phyloP scores from a whole-genome alignment of 1,140 invertebrate species.

The Scylla paramamosain region DNA sequence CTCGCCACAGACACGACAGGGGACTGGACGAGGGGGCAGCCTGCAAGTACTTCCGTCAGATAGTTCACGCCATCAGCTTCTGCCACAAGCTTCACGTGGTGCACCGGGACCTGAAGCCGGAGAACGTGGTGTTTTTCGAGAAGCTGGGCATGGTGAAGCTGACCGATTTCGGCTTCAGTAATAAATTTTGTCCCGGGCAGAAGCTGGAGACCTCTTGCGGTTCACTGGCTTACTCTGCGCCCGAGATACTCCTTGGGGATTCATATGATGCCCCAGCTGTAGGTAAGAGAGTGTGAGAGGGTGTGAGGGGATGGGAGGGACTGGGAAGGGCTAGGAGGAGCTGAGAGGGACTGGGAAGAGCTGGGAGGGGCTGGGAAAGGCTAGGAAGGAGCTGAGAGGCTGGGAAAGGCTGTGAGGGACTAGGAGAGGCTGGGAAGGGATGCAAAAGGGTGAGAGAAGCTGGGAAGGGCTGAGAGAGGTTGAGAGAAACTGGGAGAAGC shows the following conservation, averaged over 20 bases:
- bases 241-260: slow-evolving; percentile 98
- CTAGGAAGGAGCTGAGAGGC: too few species aligned
- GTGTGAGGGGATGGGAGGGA: slow-evolving; percentile 77
- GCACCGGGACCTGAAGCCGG: slow-evolving; percentile 98
- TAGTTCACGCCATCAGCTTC: slow-evolving; percentile 97
- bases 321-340: neutral
- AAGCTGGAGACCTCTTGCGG: slow-evolving; percentile 99
- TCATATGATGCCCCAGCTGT: slow-evolving; percentile 96
- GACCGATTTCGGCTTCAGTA: slow-evolving; percentile 99
- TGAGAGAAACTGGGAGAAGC: too few species aligned
- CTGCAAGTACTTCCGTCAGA: slow-evolving; percentile 92
- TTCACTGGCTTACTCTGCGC: slow-evolving; percentile 99
- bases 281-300: slow-evolving; percentile 82
- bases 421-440: too few species aligned
- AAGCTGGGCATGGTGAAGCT: slow-evolving; percentile 98
- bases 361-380: too few species aligned
- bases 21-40: slow-evolving; percentile 87
- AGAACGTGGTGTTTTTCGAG: slow-evolving; percentile 99
- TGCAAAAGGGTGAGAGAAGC: too few species aligned
- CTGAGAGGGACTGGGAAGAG: too few species aligned
- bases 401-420: too few species aligned
- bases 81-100: slow-evolving; percentile 97
- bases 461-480: too few species aligned
- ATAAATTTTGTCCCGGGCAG: slow-evolving; percentile 96
- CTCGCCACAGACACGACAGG: slow-evolving; percentile 80